These are phyloP conservation scores for Thaumatotibia leucotreta DNA, from an alignment of 1,140 invertebrate species.

Conservation along the genomic window DNA sequence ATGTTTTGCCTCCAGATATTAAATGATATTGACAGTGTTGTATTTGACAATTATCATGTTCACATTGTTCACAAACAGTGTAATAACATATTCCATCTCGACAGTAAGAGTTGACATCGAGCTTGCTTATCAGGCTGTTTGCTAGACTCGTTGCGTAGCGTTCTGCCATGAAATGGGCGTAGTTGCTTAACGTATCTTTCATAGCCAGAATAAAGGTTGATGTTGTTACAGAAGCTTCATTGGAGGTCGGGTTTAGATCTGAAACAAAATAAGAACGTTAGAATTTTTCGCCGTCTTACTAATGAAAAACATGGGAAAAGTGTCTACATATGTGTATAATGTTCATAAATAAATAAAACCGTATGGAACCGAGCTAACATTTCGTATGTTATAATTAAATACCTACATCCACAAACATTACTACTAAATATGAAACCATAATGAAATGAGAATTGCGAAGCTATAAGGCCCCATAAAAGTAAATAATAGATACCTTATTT, in stretches of 20 bases:
- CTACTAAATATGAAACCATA: too few species aligned
- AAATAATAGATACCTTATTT: slow-evolving; percentile 17
- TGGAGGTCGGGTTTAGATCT: slow-evolving; percentile 21
- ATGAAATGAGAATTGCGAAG: background rate
- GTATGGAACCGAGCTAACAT: too few species aligned
- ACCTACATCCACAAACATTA: too few species aligned
- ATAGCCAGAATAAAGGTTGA: slow-evolving; percentile 23
- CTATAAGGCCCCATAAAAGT: background rate
- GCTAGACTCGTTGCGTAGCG: slow-evolving; percentile 35
- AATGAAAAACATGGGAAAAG: too few species aligned
- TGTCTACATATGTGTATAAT: too few species aligned
- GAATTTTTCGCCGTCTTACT: too few species aligned
- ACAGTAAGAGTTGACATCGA: slow-evolving; percentile 42
- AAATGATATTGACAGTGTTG: slow-evolving; percentile 45
- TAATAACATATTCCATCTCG: slow-evolving; percentile 50
- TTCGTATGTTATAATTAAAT: too few species aligned
- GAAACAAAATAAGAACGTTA: slow-evolving; percentile 24
- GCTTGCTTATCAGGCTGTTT: slow-evolving; percentile 40
- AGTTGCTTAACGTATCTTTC: slow-evolving; percentile 28
- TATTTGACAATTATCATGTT: slow-evolving; percentile 31
- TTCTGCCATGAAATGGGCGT: slow-evolving; percentile 31
- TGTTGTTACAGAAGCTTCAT: slow-evolving; percentile 3
- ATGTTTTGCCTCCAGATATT: slow-evolving; percentile 35
- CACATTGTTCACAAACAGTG: slow-evolving; percentile 28
- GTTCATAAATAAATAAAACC: too few species aligned